These are phyloP conservation scores for Pomacea canaliculata DNA, from an alignment of 2,888 invertebrate genomes.

Conservation along the genomic window DNA sequence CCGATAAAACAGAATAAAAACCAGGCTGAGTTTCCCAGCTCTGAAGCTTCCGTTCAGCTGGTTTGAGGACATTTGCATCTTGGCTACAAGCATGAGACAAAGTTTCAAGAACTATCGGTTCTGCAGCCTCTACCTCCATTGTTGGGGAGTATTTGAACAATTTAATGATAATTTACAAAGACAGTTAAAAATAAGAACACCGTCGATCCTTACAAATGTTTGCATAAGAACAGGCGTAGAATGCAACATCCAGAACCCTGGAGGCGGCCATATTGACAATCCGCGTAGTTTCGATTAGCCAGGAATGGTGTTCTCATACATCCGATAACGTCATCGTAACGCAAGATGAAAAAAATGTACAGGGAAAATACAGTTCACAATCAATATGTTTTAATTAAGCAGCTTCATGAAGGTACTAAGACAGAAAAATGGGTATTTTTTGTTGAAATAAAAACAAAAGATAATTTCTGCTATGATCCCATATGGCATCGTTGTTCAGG, in stretches of 20 bases:
- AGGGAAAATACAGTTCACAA: no score
- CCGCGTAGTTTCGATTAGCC: background rate
- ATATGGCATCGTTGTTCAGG: no score
- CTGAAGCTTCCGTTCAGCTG: constrained; percentile 86
- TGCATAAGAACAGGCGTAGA: background rate
- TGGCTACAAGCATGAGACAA: constrained; percentile 88
- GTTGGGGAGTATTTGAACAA: background rate
- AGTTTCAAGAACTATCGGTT: constrained; percentile 77
- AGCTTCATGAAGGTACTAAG: no score
- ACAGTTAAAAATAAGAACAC: background rate
- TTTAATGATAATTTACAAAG: background rate
- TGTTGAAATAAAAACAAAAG: no score
- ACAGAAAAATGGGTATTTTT: no score
- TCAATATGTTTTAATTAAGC: no score
- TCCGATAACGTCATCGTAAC: background rate
- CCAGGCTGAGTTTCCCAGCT: constrained; percentile 92
- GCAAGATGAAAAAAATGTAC: background rate
- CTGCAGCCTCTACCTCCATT: constrained; percentile 41
- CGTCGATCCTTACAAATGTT: background rate
- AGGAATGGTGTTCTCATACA: background rate
- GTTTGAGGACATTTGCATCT: constrained; percentile 84
- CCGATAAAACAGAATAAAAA: constrained; percentile 87
- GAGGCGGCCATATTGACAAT: background rate
- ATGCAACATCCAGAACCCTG: background rate
- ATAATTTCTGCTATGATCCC: no score